phyloP scores from a whole-genome alignment of 2,113 vertebrate species.

The Tylochromis polylepis region DNA sequence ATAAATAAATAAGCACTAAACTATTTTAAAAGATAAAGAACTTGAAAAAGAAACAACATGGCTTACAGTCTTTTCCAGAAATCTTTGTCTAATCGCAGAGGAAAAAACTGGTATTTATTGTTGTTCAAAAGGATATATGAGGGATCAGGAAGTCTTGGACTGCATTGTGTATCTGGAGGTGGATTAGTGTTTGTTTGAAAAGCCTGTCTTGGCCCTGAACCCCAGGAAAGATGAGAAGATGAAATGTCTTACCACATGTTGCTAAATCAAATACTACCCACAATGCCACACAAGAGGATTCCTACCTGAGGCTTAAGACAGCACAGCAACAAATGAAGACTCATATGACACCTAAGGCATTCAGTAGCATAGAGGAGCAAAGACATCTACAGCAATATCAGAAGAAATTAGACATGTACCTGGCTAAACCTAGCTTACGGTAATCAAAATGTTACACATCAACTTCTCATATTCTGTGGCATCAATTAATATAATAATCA shows the following conservation, averaged over 20 bases:
- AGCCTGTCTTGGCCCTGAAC: constrained; percentile 31
- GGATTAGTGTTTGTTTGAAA: constrained; percentile 44
- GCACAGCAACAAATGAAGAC: neutral
- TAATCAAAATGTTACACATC: neutral
- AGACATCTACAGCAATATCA: neutral
- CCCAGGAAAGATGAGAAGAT: constrained; percentile 29
- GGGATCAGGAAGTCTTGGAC: constrained; percentile 25
- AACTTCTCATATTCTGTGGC: neutral
- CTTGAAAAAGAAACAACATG: neutral
- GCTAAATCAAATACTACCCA: constrained; percentile 23
- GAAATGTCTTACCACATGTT: constrained; percentile 38
- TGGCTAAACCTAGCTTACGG: neutral
- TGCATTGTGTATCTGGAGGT: constrained; percentile 12
- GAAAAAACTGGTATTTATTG: neutral
- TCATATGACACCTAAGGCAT: neutral
- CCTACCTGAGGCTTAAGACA: constrained; percentile 15
- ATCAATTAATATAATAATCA: neutral
- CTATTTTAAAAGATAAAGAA: neutral
- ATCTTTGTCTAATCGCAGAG: neutral
- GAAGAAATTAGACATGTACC: neutral
- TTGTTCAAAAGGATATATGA: constrained; percentile 25
- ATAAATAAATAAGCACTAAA: neutral
- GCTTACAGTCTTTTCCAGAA: neutral
- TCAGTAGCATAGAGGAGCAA: neutral
- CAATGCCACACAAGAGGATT: neutral